Conservation (phyloP, 2,797 vertebrate species). For the Spheniscus humboldti region DNA sequence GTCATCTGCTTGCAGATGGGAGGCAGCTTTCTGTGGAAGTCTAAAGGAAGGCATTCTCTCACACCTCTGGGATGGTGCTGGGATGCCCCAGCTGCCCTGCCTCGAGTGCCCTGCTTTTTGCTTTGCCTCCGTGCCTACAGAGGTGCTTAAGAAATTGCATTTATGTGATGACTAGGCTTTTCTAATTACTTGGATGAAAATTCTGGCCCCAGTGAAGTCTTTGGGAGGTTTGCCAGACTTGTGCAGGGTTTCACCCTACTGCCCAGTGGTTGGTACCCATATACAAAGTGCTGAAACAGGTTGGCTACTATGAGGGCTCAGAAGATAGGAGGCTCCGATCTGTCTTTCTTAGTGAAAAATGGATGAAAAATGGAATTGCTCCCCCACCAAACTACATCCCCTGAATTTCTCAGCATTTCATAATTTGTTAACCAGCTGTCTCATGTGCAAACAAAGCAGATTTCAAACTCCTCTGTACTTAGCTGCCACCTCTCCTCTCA, state of each 20-base stretch:
- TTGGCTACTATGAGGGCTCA: neutral
- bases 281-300: neutral
- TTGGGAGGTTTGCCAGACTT: neutral
- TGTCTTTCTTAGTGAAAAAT: neutral
- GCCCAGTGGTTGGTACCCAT: neutral
- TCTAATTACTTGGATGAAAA: neutral
- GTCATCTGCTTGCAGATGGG: neutral
- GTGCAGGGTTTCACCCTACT: neutral
- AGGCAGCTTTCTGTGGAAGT: neutral
- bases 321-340: neutral
- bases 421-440: conserved; percentile 26
- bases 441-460: conserved; percentile 26
- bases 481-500: conserved; percentile 15
- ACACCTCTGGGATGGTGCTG: neutral
- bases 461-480: conserved; percentile 13
- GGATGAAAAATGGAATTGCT: neutral
- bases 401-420: neutral
- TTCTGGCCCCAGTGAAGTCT: neutral
- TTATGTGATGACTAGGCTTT: neutral
- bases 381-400: neutral
- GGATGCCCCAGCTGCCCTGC: neutral
- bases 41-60: neutral
- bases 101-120: neutral
- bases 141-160: neutral
- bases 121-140: neutral